phyloP scores from a whole-genome alignment of 2,797 vertebrate genomes.

The Premnoplex brunnescens region DNA sequence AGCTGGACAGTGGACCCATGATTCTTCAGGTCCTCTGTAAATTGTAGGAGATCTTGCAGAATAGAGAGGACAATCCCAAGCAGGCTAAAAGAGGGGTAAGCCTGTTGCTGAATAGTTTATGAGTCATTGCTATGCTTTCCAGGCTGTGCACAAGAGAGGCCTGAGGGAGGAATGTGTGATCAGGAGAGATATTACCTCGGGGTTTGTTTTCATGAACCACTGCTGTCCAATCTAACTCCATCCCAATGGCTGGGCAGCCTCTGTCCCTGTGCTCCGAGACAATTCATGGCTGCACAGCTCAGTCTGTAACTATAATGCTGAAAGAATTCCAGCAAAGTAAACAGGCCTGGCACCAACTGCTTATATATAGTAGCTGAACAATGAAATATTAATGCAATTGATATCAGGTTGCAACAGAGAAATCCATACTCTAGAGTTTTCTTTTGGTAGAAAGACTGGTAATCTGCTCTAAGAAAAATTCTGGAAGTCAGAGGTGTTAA shows the following conservation, averaged over 20 bases:
- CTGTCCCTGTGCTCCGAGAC: not conserved
- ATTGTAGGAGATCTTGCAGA: not conserved
- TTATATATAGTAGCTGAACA: slow-evolving; percentile 32
- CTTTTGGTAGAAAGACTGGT: not conserved
- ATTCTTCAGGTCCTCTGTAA: not conserved
- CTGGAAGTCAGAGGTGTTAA: not conserved
- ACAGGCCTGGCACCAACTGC: not conserved
- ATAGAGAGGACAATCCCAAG: not conserved
- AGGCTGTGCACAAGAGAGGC: not conserved
- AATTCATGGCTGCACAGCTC: not conserved
- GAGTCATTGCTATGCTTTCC: not conserved
- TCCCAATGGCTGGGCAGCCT: not conserved
- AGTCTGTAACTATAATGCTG: not conserved
- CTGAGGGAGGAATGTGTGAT: not conserved
- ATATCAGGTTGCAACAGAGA: not conserved
- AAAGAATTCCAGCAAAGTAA: slow-evolving; percentile 8
- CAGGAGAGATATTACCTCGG: not conserved
- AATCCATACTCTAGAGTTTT: not conserved
- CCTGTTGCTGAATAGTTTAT: not conserved
- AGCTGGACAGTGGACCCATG: not conserved
- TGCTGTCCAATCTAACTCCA: not conserved
- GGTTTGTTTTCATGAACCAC: not conserved
- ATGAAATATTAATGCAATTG: not conserved
- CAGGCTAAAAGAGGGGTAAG: not conserved
- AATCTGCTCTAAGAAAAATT: not conserved